These are phyloP conservation scores for Xylocopa sonorina DNA, from an alignment of 1,140 invertebrate species.

Conservation along the genomic window DNA sequence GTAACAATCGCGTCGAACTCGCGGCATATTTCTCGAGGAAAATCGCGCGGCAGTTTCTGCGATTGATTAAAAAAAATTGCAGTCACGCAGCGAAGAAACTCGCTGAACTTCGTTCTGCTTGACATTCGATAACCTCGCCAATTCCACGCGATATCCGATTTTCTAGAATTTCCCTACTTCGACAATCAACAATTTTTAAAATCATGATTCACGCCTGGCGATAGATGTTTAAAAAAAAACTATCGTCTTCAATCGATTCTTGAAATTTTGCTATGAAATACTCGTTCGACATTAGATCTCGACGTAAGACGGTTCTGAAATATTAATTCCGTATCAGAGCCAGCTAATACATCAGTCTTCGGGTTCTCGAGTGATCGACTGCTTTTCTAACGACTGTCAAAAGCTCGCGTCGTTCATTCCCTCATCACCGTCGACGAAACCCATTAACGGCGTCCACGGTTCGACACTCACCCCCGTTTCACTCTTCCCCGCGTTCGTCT, in stretches of 20 bases:
- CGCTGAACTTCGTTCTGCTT: background rate
- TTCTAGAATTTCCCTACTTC: background rate
- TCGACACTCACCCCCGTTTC: conserved; percentile 33
- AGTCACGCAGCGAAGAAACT: background rate
- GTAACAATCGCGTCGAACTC: conserved; percentile 1
- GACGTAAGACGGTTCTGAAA: background rate
- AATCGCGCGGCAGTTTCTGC: background rate
- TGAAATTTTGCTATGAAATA: too few relatives aligned
- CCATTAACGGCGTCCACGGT: conserved; percentile 48
- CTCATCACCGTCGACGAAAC: conserved; percentile 30
- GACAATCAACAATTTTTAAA: background rate
- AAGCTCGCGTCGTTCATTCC: conserved; percentile 28
- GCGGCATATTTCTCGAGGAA: background rate
- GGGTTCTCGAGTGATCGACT: background rate
- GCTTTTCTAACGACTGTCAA: conserved; percentile 7
- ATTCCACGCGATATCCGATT: background rate
- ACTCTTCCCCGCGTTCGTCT: background rate
- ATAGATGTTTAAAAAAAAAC: too few relatives aligned
- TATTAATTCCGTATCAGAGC: background rate
- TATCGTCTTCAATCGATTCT: too few relatives aligned
- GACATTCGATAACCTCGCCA: background rate
- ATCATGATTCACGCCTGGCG: too few relatives aligned
- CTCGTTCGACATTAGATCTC: too few relatives aligned
- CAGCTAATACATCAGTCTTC: background rate
- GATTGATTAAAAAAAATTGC: conserved; percentile 4